A percentile compares a stretch with the other conserved stretches of the same genome.
Conservation (phyloP, 92 coral and sea anemone genomes). For the Umimayanthus kanabou region DNA sequence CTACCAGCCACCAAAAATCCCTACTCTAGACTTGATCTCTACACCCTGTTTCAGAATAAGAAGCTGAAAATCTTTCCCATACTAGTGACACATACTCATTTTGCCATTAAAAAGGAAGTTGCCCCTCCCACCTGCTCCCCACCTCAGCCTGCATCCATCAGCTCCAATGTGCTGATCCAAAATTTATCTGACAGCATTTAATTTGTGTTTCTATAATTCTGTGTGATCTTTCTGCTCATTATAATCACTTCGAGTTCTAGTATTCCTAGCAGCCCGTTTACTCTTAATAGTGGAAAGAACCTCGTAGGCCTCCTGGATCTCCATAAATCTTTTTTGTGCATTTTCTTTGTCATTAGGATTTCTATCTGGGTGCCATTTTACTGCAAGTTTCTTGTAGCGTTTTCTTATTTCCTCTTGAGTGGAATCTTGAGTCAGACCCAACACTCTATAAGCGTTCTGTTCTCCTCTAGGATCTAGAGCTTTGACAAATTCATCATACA, state of each 20-base stretch:
- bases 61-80: not conserved
- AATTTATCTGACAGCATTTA: not conserved
- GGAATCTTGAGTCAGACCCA: slow-evolving; percentile 84
- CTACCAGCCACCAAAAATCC: no score
- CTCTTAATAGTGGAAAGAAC: slow-evolving; percentile 84
- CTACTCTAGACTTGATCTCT: no score
- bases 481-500: slow-evolving; percentile 95
- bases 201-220: slow-evolving; percentile 48
- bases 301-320: slow-evolving; percentile 96
- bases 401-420: slow-evolving; percentile 84
- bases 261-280: slow-evolving; percentile 73
- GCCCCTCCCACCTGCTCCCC: not conserved
- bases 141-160: no score
- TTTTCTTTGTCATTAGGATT: slow-evolving; percentile 74
- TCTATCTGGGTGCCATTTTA: slow-evolving; percentile 93
- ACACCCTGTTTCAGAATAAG: not conserved
- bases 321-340: slow-evolving; percentile 93
- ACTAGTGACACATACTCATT: not conserved
- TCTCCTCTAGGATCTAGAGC: slow-evolving; percentile 99
- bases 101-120: not conserved
- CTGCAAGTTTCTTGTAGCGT: slow-evolving; percentile 91
- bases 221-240: slow-evolving; percentile 56
- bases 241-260: slow-evolving; percentile 69
- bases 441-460: slow-evolving; percentile 88
- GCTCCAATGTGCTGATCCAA: not conserved